Evolutionary conservation across 2,888 invertebrate genomes (phyloP).

Genomic region (Gymnoscelis rufifasciata): DNA sequence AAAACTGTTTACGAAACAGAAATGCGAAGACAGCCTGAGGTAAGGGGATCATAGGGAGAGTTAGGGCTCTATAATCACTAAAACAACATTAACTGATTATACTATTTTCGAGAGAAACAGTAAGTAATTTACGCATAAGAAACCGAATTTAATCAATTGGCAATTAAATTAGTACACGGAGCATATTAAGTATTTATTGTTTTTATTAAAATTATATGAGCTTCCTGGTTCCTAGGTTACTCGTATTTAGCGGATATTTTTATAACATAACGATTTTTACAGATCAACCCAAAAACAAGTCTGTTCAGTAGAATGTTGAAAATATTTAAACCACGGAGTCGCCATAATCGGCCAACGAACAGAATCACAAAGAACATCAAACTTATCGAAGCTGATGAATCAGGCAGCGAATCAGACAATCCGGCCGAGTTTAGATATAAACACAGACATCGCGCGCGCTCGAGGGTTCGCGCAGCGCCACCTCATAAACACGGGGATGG

Average conservation of each 20-base stretch:
- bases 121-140: too few relatives aligned
- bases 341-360: constrained; percentile 16
- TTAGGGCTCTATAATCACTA: too few relatives aligned
- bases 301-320: constrained; percentile 54
- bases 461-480: constrained; percentile 33
- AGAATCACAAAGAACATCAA: constrained; percentile 11
- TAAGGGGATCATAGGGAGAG: too few relatives aligned
- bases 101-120: too few relatives aligned
- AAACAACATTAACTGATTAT: too few relatives aligned
- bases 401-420: constrained; percentile 41
- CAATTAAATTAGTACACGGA: too few relatives aligned
- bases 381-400: constrained; percentile 3
- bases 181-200: too few relatives aligned
- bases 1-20: constrained; percentile 28
- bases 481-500: constrained; percentile 24
- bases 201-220: too few relatives aligned
- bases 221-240: too few relatives aligned
- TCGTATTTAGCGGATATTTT: too few relatives aligned
- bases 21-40: constrained; percentile 1
- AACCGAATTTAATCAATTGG: too few relatives aligned
- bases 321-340: constrained; percentile 45
- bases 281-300: constrained; percentile 37
- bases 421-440: too few relatives aligned
- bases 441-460: constrained; percentile 30
- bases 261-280: constrained; percentile 12